Evolutionary conservation across 2,797 vertebrate genomes (phyloP), one percentile per base, ranked within the genome.

Genomic region (Coracias cyanogaster): DNA sequence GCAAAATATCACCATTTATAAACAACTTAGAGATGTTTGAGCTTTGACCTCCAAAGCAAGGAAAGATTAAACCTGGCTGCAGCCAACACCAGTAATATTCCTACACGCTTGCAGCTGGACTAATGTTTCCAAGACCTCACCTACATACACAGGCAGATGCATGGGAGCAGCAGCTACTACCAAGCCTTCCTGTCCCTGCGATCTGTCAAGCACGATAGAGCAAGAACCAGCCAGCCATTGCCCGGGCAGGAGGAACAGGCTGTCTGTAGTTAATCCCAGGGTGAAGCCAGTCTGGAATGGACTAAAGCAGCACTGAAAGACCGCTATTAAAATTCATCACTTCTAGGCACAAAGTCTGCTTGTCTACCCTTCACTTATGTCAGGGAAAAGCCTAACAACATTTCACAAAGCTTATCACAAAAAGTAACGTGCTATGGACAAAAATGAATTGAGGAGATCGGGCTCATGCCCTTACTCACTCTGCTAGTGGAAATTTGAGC

Each of bases 261-360:
- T 95, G 94, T 60, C 94, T 95, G 76, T 15, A 85, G 86, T 51
- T 94, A 96, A 96, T 95, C 94, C 93, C 94, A 95, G 73, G 76
- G 91, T 74, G 57, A 82, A 95, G 65, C 33, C 71, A 83, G 76
- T 80, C 95, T 96, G 93, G 92, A 93, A 95, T 65, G 82, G 57
- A 82, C 85, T 93, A 81, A 85, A 91, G 85, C 72, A 69, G 88
- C 73, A 48, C 35, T 31, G 55, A 82, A 93, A 94, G 77, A 55
- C 70, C 80, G 88, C 76, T 82, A 93, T 96, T 96, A 94, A 97
- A 96, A 97, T 97, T 94, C 88, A 94, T 94, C 24, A 37, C 83
- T 95, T 93, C 78, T 26, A 92, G 82, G 84, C 91, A 89, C 70
- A 29, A 94, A 92, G 86, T 90, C 91, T 85, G 90, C 81, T 77